Evolutionary conservation across 2,888 invertebrate species (phyloP), one percentile per base, ranked within the genome.

Genomic region (Eucriotettix oculatus): DNA sequence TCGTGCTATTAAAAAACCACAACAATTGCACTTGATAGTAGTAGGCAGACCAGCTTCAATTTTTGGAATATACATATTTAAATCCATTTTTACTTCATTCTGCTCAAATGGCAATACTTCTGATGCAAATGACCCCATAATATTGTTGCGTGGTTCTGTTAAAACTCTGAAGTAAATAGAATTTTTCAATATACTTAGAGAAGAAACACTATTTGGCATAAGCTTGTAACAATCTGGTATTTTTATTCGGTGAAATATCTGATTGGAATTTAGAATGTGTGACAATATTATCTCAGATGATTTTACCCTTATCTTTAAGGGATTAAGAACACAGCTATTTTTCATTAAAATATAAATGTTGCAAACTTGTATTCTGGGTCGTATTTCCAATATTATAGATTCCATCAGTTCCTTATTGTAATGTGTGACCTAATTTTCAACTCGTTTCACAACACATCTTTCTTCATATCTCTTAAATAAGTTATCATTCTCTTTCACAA

Each of bases 401-500:
- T 78, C 75, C 58, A 77, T 66, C 61, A 65, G 63, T 65, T 65
- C 67, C 58, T 65, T 64, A 41, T 64, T 58, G 60, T 59, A 43
- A 53, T 17, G 43, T 57, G 16, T 55, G 42, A 29, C 54, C 52
- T 42, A 42, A 58, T n/a, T 29, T 10, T 40, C 12, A 56, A 54
- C 9, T 7, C 29, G 48, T 17, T 54, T 54, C 52, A 42, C 42
- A 14, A 42, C 44, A 14, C 29, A 41, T 44, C 40, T 65, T 80
- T 65, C 80, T 12, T 79, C 77, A 66, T 83, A 83, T 60, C 82
- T 76, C 53, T 79, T 76, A 68, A 83, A 86, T 29, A 94, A 75
- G 55, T 81, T 81, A 69, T 89, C 87, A 69, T 83, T 84, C 71
- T 91, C 87, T 63, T 83, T 81, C 16, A 91, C 76, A 41, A 84